Percentiles rank a stretch among this genome's conserved stretches.
Conservation (phyloP, 2,888 invertebrate species). For the Catocala nupta region DNA sequence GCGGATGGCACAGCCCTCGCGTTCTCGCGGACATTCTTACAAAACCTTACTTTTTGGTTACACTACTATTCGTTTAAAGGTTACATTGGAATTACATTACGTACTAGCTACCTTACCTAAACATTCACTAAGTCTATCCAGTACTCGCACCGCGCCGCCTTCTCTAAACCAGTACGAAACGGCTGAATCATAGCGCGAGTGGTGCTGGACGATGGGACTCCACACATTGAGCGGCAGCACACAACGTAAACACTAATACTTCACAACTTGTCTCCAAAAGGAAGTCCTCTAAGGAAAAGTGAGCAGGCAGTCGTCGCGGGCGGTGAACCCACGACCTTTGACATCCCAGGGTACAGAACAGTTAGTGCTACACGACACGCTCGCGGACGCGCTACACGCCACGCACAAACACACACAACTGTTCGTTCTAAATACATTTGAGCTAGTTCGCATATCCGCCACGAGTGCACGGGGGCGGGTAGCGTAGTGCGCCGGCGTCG, state of each 20-base stretch:
- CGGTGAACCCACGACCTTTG: constrained; percentile 37
- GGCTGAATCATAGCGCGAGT: constrained; percentile 17
- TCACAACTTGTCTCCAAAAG: constrained; percentile 46
- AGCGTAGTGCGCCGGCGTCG: not conserved
- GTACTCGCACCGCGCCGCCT: constrained; percentile 36
- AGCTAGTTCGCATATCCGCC: not conserved
- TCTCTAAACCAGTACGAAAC: constrained; percentile 38
- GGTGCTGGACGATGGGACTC: no score
- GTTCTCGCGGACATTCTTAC: constrained; percentile 48
- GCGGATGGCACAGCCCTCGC: constrained; percentile 48
- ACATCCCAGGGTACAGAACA: constrained; percentile 23
- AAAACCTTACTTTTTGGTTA: constrained; percentile 60
- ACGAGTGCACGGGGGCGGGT: not conserved
- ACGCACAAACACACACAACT: not conserved
- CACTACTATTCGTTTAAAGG: constrained; percentile 55
- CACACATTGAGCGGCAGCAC: constrained; percentile 55
- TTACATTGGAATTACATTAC: constrained; percentile 56
- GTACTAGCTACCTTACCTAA: constrained; percentile 47
- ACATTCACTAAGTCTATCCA: constrained; percentile 52
- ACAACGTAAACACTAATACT: constrained; percentile 45
- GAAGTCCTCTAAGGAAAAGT: constrained; percentile 63
- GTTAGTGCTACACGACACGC: constrained; percentile 8
- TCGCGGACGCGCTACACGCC: not conserved
- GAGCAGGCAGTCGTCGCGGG: constrained; percentile 56
- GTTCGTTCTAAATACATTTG: constrained; percentile 2